Evolutionary conservation across 2,888 invertebrate genomes (phyloP).

Genomic region (Megamerina dolium): DNA sequence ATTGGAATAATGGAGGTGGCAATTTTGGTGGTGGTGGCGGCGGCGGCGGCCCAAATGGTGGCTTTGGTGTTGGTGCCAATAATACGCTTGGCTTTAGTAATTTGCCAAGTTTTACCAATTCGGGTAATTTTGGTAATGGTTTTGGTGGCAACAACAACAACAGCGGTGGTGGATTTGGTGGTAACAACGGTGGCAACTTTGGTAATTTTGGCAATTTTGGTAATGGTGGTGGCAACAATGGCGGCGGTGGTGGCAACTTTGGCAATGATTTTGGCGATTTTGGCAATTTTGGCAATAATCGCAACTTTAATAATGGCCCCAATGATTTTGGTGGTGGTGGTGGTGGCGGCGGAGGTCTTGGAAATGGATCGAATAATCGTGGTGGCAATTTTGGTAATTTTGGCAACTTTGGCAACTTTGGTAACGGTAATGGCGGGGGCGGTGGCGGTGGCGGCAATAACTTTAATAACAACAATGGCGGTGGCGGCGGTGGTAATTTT

Average conservation of each 20-base stretch:
- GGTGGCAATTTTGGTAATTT: conserved; percentile 21
- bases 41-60: conserved; percentile 35
- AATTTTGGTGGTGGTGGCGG: conserved; percentile 21
- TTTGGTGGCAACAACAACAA: conserved; percentile 9
- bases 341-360: conserved; percentile 16
- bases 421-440: conserved; percentile 24
- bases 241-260: conserved; percentile 26
- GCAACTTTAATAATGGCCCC: conserved; percentile 29
- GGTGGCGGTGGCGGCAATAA: conserved; percentile 5
- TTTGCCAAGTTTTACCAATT: conserved; percentile 34
- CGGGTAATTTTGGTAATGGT: conserved; percentile 38
- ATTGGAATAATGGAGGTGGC: too few species aligned
- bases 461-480: conserved; percentile 7
- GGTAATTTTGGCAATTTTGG: conserved; percentile 19
- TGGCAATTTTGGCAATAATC: conserved; percentile 45
- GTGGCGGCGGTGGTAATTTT: conserved; percentile 23
- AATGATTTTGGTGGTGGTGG: conserved; percentile 17
- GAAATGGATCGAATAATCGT: conserved; percentile 21
- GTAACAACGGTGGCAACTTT: conserved; percentile 17
- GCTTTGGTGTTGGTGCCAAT: conserved; percentile 40
- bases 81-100: conserved; percentile 43
- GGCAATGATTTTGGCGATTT: conserved; percentile 36
- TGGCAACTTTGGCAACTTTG: conserved; percentile 35
- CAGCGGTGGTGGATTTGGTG: conserved; percentile 29
- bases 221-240: conserved; percentile 25